phyloP scores from a whole-genome alignment of 1,140 invertebrate species.

The Caenorhabditis remanei region DNA sequence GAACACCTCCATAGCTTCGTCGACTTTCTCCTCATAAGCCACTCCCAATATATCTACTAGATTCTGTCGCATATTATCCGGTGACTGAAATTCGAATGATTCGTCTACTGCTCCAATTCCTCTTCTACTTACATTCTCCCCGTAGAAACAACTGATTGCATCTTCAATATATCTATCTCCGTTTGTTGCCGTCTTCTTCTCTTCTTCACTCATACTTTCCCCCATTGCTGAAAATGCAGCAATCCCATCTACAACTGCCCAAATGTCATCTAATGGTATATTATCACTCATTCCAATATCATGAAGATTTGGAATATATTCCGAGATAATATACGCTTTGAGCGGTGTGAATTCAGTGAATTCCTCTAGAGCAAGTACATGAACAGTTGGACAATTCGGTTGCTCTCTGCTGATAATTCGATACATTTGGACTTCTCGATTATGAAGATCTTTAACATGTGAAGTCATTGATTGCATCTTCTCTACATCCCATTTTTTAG shows the following conservation, averaged over 20 bases:
- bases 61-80: constrained; percentile 16
- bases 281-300: constrained; percentile 16
- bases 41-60: background rate
- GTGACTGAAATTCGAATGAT: constrained; percentile 1
- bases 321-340: constrained; percentile 35
- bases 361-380: constrained; percentile 5
- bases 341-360: constrained; percentile 3
- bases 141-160: background rate
- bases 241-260: constrained; percentile 25
- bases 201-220: constrained; percentile 14
- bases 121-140: background rate
- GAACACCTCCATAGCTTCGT: constrained; percentile 41
- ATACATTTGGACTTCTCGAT: constrained; percentile 29
- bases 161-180: constrained; percentile 8
- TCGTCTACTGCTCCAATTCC: background rate
- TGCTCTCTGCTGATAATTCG: background rate
- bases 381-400: constrained; percentile 7
- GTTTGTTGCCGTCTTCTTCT: background rate
- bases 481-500: constrained; percentile 3
- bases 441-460: constrained; percentile 10
- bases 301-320: constrained; percentile 33
- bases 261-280: constrained; percentile 4
- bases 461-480: constrained; percentile 34
- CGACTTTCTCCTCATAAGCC: constrained; percentile 13
- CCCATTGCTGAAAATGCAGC: constrained; percentile 46